Percentiles rank a stretch among this genome's conserved stretches.
Evolutionary conservation across 1,140 invertebrate genomes (phyloP).

Genomic region (Ptiloglossa arizonensis): DNA sequence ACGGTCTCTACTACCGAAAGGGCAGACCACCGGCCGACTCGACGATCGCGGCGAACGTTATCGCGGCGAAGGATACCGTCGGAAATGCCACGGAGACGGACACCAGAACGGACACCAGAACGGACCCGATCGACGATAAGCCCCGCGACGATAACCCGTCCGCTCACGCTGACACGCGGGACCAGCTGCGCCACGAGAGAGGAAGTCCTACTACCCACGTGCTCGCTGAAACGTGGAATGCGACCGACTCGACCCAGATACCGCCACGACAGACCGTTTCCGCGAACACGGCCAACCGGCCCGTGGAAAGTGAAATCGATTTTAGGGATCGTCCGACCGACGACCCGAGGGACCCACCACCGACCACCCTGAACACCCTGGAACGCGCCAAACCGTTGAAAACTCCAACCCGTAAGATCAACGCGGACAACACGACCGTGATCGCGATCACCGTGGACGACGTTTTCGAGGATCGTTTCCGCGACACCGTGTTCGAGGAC

Average conservation of each 20-base stretch:
- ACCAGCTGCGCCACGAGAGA: conserved; percentile 44
- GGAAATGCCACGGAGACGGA: conserved; percentile 39
- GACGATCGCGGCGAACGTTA: conserved; percentile 74
- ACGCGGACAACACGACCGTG: neutral
- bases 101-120: neutral
- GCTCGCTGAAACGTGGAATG: conserved; percentile 45
- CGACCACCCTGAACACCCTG: neutral
- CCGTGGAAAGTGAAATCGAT: conserved; percentile 36
- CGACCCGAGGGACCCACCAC: no score
- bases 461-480: neutral
- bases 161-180: conserved; percentile 57
- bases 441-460: no score
- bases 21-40: conserved; percentile 65
- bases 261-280: conserved; percentile 32
- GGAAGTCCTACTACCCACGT: conserved; percentile 52
- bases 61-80: conserved; percentile 50
- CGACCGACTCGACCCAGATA: conserved; percentile 65
- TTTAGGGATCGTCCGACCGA: neutral
- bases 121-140: conserved; percentile 38
- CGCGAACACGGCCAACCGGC: conserved; percentile 31
- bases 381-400: neutral
- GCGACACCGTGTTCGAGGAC: neutral
- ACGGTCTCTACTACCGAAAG: conserved; percentile 69
- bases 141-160: conserved; percentile 51
- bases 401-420: neutral